Evolutionary conservation across 2,113 vertebrate genomes (phyloP).

Genomic region (Sinocyclocheilus maitianheensis): DNA sequence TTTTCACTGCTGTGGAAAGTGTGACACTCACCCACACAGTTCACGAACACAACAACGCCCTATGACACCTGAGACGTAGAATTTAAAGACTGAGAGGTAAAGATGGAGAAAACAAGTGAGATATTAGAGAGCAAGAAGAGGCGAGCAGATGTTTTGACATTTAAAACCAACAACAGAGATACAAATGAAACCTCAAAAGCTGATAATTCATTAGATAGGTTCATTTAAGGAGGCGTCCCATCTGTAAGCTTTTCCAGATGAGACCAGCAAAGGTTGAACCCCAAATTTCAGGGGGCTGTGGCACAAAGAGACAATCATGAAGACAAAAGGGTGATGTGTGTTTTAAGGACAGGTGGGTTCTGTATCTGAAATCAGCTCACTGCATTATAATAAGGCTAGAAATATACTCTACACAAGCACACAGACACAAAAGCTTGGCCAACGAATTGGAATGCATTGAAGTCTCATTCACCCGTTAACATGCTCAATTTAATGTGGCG

Average conservation of each 20-base stretch:
- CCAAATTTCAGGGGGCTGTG: conserved; percentile 4
- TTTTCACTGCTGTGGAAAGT: conserved; percentile 2
- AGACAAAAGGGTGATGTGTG: neutral
- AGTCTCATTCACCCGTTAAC: neutral
- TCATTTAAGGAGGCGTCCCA: neutral
- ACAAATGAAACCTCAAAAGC: conserved; percentile 43
- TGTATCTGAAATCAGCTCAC: neutral
- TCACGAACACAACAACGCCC: neutral
- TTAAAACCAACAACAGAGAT: conserved; percentile 39
- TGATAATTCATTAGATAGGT: conserved; percentile 29
- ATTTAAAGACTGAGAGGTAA: neutral
- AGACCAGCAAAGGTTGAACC: conserved; percentile 41
- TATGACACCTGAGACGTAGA: conserved; percentile 6
- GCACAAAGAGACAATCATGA: neutral
- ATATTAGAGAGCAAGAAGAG: conserved; percentile 26
- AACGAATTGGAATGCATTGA: neutral
- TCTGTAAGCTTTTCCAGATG: conserved; percentile 47
- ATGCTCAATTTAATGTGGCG: neutral
- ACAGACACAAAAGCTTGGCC: neutral
- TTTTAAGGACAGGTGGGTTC: neutral
- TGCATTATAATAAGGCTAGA: neutral
- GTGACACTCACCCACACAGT: conserved; percentile 34
- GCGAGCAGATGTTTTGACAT: conserved; percentile 52
- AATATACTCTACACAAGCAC: neutral
- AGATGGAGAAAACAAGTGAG: conserved; percentile 36